These are phyloP conservation scores for Callyntrura guangdongensis DNA, from an alignment of 2,888 invertebrate species.

Conservation along the genomic window DNA sequence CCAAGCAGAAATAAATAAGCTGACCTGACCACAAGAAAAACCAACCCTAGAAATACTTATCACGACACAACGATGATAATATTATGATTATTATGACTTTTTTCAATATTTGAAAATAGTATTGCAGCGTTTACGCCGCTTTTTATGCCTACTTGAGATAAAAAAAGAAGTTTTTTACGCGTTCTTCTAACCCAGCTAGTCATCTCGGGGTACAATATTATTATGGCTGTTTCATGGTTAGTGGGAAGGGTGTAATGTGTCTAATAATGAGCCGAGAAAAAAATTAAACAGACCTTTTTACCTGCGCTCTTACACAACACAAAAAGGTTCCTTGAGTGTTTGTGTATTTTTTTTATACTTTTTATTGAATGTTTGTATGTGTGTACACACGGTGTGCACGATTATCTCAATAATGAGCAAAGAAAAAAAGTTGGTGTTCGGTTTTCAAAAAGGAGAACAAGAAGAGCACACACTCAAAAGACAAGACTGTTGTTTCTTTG, in stretches of 20 bases:
- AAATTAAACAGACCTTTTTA: slow-evolving; percentile 52
- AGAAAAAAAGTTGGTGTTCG: background rate
- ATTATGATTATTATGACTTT: slow-evolving; percentile 50
- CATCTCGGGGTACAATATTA: background rate
- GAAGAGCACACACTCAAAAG: slow-evolving; percentile 14
- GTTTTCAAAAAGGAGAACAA: slow-evolving; percentile 7
- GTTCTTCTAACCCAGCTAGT: background rate
- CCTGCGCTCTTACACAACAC: background rate
- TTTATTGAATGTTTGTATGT: background rate
- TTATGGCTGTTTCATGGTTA: slow-evolving; percentile 70
- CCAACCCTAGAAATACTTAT: slow-evolving; percentile 19
- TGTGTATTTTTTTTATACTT: background rate
- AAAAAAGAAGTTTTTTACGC: background rate
- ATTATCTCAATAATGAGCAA: slow-evolving; percentile 65
- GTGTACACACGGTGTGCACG: slow-evolving; percentile 43
- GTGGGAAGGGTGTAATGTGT: slow-evolving; percentile 70
- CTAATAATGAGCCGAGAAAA: slow-evolving; percentile 72
- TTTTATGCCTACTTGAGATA: too few species aligned
- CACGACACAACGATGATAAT: slow-evolving; percentile 22
- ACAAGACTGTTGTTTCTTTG: background rate
- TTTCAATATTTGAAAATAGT: slow-evolving; percentile 48
- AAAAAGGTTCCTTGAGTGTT: background rate
- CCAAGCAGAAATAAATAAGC: too few species aligned
- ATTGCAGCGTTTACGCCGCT: background rate
- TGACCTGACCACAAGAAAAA: background rate